These are phyloP conservation scores for Eublepharis macularius DNA, from an alignment of 2,113 vertebrate genomes.

Conservation along the genomic window DNA sequence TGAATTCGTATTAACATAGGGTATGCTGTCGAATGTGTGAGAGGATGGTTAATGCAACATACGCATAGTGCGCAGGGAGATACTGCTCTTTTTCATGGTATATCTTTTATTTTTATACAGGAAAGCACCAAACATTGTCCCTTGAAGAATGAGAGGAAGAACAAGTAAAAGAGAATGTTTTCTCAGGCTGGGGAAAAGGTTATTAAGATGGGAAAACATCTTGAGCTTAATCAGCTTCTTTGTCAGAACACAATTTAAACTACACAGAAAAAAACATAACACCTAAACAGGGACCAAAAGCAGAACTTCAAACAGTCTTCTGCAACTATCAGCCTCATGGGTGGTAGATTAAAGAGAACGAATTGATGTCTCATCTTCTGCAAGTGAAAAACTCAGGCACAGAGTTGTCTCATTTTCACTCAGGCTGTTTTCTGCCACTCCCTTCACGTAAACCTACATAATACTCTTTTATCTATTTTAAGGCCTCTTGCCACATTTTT, in stretches of 20 bases:
- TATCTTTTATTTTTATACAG: background rate
- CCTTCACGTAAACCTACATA: background rate
- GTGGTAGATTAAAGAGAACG: conserved; percentile 1
- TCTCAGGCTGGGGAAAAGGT: background rate
- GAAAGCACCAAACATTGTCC: background rate
- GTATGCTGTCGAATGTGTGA: background rate
- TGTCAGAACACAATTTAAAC: background rate
- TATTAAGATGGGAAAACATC: background rate
- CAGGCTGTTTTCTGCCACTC: background rate
- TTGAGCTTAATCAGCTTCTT: background rate
- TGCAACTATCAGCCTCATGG: background rate
- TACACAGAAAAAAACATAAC: background rate
- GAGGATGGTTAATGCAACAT: background rate
- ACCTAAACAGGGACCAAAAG: background rate
- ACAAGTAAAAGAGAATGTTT: background rate
- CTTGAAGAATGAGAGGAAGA: background rate
- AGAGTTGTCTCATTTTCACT: background rate
- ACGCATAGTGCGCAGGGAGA: background rate
- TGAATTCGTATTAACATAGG: background rate
- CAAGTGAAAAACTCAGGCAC: background rate
- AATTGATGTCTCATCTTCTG: background rate
- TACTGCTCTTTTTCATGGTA: background rate
- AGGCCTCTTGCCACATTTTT: background rate
- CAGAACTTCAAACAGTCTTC: background rate
- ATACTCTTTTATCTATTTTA: background rate